Conservation (phyloP, 2,797 vertebrate species). For the Semaprochilodus insignis region DNA sequence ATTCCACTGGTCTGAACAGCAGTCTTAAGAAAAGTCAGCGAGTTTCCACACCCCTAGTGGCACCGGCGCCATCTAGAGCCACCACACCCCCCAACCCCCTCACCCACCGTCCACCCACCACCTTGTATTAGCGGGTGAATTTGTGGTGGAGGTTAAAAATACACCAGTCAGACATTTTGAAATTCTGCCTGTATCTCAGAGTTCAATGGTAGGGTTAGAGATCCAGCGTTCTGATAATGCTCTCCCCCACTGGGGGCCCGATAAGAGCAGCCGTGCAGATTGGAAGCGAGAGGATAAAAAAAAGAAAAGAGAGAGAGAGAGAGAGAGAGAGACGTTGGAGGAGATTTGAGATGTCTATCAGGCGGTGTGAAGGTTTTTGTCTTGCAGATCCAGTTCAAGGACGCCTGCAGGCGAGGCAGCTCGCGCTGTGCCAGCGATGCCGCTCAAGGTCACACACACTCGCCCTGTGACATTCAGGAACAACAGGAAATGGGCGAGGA, state of each 20-base stretch:
- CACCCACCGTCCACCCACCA: conserved; percentile 23
- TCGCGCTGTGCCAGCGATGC: conserved; percentile 89
- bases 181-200: conserved; percentile 75
- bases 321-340: conserved; percentile 38
- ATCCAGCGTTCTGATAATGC: conserved; percentile 92
- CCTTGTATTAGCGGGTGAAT: conserved; percentile 40
- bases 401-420: conserved; percentile 96
- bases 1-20: neutral
- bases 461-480: conserved; percentile 96
- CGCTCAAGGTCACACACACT: conserved; percentile 97
- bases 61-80: conserved; percentile 22
- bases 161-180: conserved; percentile 77
- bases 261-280: conserved; percentile 76
- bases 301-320: conserved; percentile 44
- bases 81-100: neutral
- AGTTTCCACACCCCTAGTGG: conserved; percentile 24
- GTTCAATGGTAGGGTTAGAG: conserved; percentile 88
- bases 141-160: conserved; percentile 56
- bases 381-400: conserved; percentile 99
- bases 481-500: conserved; percentile 73
- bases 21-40: conserved; percentile 1
- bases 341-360: conserved; percentile 96
- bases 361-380: conserved; percentile 95
- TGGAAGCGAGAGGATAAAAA: conserved; percentile 68
- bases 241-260: conserved; percentile 78